Evolutionary conservation across 2,888 invertebrate genomes (phyloP).

Genomic region (Macrosoma leucophasiata): DNA sequence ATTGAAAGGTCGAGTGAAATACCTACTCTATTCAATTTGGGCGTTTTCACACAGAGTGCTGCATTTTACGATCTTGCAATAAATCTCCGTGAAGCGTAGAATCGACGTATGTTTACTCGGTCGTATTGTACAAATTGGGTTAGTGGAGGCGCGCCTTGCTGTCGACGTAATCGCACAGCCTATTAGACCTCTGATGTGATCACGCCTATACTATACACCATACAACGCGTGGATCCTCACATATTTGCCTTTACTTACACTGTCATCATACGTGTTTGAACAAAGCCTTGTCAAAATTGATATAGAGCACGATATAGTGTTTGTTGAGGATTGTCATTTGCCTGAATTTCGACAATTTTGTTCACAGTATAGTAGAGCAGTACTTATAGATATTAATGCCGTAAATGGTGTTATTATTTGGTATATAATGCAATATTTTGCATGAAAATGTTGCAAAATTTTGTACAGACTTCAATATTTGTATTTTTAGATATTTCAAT

Average conservation of each 20-base stretch:
- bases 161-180: conserved; percentile 57
- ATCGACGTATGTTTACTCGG: conserved; percentile 56
- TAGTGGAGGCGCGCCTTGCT: conserved; percentile 51
- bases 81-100: conserved; percentile 51
- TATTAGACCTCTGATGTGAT: conserved; percentile 55
- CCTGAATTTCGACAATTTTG: too few species aligned
- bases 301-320: too few species aligned
- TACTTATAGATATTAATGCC: too few species aligned
- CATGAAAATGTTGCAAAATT: too few species aligned
- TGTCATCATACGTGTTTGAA: too few species aligned
- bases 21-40: conserved; percentile 41
- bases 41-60: conserved; percentile 39
- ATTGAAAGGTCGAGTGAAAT: conserved; percentile 31
- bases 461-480: too few species aligned
- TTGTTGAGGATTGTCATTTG: too few species aligned
- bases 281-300: too few species aligned
- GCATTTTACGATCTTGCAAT: conserved; percentile 56
- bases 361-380: too few species aligned
- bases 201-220: conserved; percentile 45
- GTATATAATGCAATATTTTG: too few species aligned
- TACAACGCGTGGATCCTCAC: conserved; percentile 41
- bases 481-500: too few species aligned
- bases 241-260: conserved; percentile 49
- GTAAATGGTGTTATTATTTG: too few species aligned
- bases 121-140: conserved; percentile 65